These are phyloP conservation scores for Aphelinus certus DNA, from an alignment of 1,140 invertebrate genomes.

Conservation along the genomic window DNA sequence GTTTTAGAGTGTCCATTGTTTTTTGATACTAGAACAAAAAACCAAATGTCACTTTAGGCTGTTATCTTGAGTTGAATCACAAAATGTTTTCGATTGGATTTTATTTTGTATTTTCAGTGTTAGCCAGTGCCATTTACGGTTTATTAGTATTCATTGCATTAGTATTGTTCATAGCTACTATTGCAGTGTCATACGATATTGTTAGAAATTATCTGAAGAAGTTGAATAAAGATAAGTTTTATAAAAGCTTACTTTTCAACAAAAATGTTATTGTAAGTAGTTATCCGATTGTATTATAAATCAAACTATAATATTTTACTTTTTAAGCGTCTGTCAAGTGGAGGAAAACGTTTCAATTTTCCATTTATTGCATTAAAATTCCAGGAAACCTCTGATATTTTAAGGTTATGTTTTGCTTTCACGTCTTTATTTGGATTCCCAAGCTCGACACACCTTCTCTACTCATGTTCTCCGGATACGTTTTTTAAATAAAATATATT, in stretches of 20 bases:
- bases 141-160: background rate
- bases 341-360: too few species aligned
- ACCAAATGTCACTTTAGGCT: too few species aligned
- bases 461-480: conserved; percentile 36
- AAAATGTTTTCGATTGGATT: conserved; percentile 14
- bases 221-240: conserved; percentile 1
- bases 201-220: background rate
- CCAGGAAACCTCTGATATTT: background rate
- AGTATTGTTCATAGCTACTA: background rate
- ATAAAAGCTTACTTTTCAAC: conserved; percentile 14
- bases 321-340: too few species aligned
- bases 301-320: too few species aligned
- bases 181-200: background rate
- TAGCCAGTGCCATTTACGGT: conserved; percentile 3
- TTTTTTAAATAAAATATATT: conserved; percentile 41
- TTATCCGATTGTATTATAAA: background rate
- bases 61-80: too few species aligned
- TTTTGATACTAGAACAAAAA: too few species aligned
- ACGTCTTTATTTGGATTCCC: background rate
- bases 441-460: background rate
- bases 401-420: conserved; percentile 32
- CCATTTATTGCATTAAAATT: background rate
- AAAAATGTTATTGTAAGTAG: conserved; percentile 35
- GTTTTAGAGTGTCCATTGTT: too few species aligned
- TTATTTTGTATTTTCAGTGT: background rate